Conservation (phyloP, 2,888 invertebrate species). For the Coronaproctus castanopsis region DNA sequence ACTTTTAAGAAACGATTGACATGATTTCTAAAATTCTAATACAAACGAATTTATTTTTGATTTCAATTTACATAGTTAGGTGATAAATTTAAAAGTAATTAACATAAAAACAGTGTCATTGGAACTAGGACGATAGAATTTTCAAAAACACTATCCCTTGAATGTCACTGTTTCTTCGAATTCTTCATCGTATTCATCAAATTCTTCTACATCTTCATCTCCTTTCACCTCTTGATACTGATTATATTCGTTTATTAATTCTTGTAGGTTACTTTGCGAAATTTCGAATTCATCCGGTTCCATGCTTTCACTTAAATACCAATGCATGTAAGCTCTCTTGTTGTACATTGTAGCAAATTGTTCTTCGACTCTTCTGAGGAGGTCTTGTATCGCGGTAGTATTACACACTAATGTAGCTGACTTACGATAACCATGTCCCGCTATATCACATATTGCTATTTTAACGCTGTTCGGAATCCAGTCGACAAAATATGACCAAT, state of each 20-base stretch:
- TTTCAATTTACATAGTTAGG: too few species aligned
- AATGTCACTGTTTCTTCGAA: background rate
- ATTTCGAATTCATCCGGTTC: conserved; percentile 49
- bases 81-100: too few species aligned
- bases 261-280: conserved; percentile 8
- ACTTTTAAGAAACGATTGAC: too few species aligned
- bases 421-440: conserved; percentile 6
- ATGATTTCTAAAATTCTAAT: too few species aligned
- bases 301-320: conserved; percentile 57
- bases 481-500: conserved; percentile 9
- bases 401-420: conserved; percentile 8
- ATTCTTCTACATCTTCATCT: conserved; percentile 43
- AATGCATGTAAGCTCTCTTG: conserved; percentile 36
- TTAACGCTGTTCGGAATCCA: conserved; percentile 11
- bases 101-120: too few species aligned
- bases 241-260: conserved; percentile 10
- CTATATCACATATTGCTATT: conserved; percentile 9
- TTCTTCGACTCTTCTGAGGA: conserved; percentile 7
- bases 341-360: conserved; percentile 11
- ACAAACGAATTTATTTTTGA: too few species aligned
- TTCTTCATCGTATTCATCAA: background rate
- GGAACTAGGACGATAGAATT: too few species aligned
- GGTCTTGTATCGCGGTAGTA: conserved; percentile 8
- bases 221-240: conserved; percentile 8
- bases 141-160: too few species aligned